A percentile compares a stretch with the other conserved stretches of the same genome.
Conservation (phyloP, 2,113 vertebrate species). For the Misgurnus anguillicaudatus region DNA sequence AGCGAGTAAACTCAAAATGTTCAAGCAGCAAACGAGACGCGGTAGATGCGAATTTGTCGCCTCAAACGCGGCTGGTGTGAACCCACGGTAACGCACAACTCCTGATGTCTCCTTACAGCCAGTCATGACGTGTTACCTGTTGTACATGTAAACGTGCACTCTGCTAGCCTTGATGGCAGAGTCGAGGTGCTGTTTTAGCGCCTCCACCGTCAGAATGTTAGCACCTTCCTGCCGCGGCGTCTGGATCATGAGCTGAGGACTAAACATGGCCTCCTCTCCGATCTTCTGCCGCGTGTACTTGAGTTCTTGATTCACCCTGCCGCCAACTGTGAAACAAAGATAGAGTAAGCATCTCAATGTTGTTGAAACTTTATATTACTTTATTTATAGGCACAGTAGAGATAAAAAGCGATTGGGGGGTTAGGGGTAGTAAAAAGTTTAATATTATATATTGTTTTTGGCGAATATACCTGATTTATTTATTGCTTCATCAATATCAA, state of each 20-base stretch:
- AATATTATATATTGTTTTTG: too few relatives aligned
- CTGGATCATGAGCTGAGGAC: constrained; percentile 98
- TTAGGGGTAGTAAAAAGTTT: too few relatives aligned
- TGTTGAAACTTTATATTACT: neutral
- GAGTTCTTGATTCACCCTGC: constrained; percentile 95
- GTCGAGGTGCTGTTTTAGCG: constrained; percentile 91
- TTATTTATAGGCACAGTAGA: too few relatives aligned
- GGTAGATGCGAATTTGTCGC: too few relatives aligned
- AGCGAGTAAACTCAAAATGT: too few relatives aligned
- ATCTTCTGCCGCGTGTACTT: constrained; percentile 98
- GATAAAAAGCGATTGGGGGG: too few relatives aligned
- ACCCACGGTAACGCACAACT: too few relatives aligned
- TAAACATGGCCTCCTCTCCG: constrained; percentile 98
- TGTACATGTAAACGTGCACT: constrained; percentile 95
- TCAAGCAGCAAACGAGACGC: too few relatives aligned
- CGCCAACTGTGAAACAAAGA: constrained; percentile 82
- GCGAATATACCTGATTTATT: too few relatives aligned
- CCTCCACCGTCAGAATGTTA: constrained; percentile 90
- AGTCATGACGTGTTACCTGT: constrained; percentile 77
- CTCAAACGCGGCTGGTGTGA: too few relatives aligned
- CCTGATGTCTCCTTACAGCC: too few relatives aligned
- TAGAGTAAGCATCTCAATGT: neutral
- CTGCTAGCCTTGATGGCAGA: constrained; percentile 94
- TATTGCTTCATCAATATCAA: too few relatives aligned
- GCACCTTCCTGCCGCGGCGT: constrained; percentile 91